phyloP scores from a whole-genome alignment of 2,797 vertebrate genomes.

The Hyperoplus lanceolatus region DNA sequence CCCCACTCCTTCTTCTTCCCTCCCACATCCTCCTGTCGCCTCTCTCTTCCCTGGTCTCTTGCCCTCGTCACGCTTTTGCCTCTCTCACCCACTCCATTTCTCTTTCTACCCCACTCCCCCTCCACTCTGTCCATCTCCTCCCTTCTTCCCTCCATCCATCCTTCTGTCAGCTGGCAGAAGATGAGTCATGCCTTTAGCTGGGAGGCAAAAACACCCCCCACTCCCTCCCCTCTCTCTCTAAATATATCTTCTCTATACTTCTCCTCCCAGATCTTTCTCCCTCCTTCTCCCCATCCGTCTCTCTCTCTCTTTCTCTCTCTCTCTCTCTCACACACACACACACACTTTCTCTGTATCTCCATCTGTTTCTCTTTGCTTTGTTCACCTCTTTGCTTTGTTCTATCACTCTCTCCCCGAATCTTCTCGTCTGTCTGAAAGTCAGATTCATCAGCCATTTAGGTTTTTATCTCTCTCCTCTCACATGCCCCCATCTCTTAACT shows the following conservation, averaged over 20 bases:
- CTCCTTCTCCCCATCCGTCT: constrained; percentile 64
- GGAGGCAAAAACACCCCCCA: constrained; percentile 77
- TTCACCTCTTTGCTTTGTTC: constrained; percentile 63
- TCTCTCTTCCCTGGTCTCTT: constrained; percentile 13
- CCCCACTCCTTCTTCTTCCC: background rate
- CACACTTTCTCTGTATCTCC: constrained; percentile 48
- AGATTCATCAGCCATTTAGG: constrained; percentile 42
- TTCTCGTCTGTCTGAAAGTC: constrained; percentile 42
- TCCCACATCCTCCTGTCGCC: constrained; percentile 10
- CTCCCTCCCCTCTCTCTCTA: constrained; percentile 55
- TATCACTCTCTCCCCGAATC: constrained; percentile 27
- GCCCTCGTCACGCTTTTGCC: constrained; percentile 53
- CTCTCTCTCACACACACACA: constrained; percentile 47
- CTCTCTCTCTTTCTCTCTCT: constrained; percentile 69
- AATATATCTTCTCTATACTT: constrained; percentile 75
- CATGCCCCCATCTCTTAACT: constrained; percentile 22
- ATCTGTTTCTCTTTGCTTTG: constrained; percentile 64
- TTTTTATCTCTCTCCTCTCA: constrained; percentile 38
- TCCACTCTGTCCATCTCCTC: constrained; percentile 63
- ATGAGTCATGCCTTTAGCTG: constrained; percentile 84
- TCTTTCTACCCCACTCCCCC: constrained; percentile 9
- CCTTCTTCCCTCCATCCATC: constrained; percentile 75
- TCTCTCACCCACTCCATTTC: constrained; percentile 20
- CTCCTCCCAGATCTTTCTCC: constrained; percentile 68
- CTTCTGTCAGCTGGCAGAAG: constrained; percentile 84